Conservation (phyloP, 2,113 vertebrate species). For the Spea bombifrons region DNA sequence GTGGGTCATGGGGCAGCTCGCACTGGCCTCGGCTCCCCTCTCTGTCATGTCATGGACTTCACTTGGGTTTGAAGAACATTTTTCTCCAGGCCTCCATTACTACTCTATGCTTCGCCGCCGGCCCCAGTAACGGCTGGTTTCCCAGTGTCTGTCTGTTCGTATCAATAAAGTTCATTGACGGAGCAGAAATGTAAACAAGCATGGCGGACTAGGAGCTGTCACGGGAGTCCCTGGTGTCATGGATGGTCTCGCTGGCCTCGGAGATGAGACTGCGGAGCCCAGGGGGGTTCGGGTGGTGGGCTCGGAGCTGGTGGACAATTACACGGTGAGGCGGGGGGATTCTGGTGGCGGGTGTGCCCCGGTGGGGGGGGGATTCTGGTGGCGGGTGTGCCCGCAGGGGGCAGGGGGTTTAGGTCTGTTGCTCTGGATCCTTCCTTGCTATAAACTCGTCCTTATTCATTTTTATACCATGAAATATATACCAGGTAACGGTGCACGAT, state of each 20-base stretch:
- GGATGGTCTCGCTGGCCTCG: constrained; percentile 65
- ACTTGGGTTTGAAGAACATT: too few species aligned
- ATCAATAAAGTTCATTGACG: constrained; percentile 35
- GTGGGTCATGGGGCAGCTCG: too few species aligned
- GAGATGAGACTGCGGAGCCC: constrained; percentile 70
- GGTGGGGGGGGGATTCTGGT: neutral
- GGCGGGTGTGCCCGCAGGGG: neutral
- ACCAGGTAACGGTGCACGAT: too few species aligned
- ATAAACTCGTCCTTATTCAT: neutral
- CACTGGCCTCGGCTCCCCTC: too few species aligned
- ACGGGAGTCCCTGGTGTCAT: constrained; percentile 57
- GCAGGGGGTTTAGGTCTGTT: neutral
- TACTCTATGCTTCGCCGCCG: too few species aligned
- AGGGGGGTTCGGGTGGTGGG: constrained; percentile 78
- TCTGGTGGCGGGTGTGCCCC: neutral
- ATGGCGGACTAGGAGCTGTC: constrained; percentile 5
- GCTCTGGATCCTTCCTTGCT: neutral
- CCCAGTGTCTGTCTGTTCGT: neutral
- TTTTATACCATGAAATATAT: too few species aligned
- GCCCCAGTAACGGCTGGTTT: too few species aligned
- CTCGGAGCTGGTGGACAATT: constrained; percentile 89
- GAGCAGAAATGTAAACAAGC: constrained; percentile 15
- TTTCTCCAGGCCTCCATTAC: too few species aligned
- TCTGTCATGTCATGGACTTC: too few species aligned
- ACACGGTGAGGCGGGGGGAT: constrained; percentile 68